These are phyloP conservation scores for Invenusta paracnida DNA, from an alignment of 2,888 invertebrate species.

Conservation along the genomic window DNA sequence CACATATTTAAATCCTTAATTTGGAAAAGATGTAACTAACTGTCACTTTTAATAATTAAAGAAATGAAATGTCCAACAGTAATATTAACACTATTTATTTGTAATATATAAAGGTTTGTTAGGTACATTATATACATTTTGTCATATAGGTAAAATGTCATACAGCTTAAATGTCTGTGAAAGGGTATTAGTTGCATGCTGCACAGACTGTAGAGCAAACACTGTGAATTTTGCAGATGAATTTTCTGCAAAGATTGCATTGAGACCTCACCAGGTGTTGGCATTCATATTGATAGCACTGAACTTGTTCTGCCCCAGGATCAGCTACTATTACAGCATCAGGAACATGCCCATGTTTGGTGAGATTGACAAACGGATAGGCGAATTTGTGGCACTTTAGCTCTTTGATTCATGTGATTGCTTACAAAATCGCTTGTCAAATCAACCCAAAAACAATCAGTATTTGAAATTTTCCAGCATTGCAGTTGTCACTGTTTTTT, in stretches of 20 bases:
- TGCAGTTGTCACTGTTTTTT: background rate
- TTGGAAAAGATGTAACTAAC: background rate
- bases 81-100: background rate
- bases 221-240: background rate
- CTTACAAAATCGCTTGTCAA: background rate
- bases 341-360: background rate
- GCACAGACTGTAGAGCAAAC: background rate
- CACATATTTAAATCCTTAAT: background rate
- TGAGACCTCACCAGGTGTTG: background rate
- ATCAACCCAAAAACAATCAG: background rate
- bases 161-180: background rate
- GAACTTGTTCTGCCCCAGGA: background rate
- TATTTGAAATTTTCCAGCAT: background rate
- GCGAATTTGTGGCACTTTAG: background rate
- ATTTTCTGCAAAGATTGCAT: background rate
- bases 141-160: background rate
- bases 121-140: background rate
- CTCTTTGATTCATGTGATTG: background rate
- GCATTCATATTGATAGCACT: background rate
- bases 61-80: background rate
- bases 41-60: background rate
- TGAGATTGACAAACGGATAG: background rate
- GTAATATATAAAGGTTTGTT: background rate
- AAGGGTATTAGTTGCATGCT: background rate
- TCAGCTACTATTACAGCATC: background rate